Conservation (phyloP, 2,888 invertebrate genomes). For the Sarcophaga subvicina region DNA sequence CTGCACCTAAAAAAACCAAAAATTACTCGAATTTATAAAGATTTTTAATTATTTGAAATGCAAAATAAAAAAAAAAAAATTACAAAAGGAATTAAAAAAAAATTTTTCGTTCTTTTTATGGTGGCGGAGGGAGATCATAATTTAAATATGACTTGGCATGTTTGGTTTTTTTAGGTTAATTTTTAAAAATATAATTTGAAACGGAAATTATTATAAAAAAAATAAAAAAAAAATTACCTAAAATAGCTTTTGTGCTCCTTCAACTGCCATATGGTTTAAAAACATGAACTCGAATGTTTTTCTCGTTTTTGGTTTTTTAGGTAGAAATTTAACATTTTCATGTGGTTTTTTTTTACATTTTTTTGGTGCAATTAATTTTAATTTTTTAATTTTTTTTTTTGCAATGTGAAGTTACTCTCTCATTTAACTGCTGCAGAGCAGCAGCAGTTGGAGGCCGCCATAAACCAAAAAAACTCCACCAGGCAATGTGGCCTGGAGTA, state of each 20-base stretch:
- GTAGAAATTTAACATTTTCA: conserved; percentile 51
- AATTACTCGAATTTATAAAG: too few relatives aligned
- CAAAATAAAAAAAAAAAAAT: neutral
- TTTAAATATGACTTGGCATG: conserved; percentile 34
- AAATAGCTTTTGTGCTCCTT: neutral
- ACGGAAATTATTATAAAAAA: conserved; percentile 64
- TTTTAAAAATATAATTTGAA: conserved; percentile 61
- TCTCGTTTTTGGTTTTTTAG: conserved; percentile 23
- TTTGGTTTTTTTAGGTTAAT: conserved; percentile 23
- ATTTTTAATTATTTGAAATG: neutral
- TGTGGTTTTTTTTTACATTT: conserved; percentile 47
- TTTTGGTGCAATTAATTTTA: conserved; percentile 66
- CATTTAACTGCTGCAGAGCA: neutral
- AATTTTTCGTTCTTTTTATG: too few relatives aligned
- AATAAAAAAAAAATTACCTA: conserved; percentile 34
- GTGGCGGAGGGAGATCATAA: too few relatives aligned
- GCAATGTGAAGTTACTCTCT: conserved; percentile 21
- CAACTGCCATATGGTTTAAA: neutral
- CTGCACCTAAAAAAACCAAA: too few relatives aligned
- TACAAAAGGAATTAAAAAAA: neutral
- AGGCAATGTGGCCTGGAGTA: neutral
- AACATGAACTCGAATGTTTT: neutral
- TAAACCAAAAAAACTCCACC: conserved; percentile 8
- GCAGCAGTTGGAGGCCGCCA: conserved; percentile 21
- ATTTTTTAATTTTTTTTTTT: conserved; percentile 43